Evolutionary conservation across 2,113 vertebrate species (phyloP).

Genomic region (Platysteira castanea): DNA sequence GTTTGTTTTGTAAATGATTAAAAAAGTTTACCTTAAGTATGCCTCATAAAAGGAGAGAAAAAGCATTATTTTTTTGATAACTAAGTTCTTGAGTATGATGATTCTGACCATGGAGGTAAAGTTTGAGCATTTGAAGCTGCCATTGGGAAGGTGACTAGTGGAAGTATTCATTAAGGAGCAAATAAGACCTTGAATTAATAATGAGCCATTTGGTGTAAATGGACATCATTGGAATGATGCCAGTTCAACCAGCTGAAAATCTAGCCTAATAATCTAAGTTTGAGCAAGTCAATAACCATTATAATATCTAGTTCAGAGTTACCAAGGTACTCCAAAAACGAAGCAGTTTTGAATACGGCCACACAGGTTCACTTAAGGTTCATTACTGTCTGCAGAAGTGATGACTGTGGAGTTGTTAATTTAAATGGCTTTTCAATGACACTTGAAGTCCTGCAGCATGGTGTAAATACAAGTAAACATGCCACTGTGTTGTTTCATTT

Average conservation of each 20-base stretch:
- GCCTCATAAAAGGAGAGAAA: background rate
- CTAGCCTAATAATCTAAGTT: slow-evolving; percentile 43
- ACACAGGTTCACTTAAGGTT: slow-evolving; percentile 33
- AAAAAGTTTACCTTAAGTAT: slow-evolving; percentile 6
- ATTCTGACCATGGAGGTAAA: background rate
- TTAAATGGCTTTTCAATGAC: slow-evolving; percentile 9
- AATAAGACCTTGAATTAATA: slow-evolving; percentile 62
- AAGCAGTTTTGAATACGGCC: background rate
- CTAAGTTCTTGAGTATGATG: background rate
- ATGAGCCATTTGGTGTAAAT: slow-evolving; percentile 53
- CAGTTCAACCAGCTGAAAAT: slow-evolving; percentile 53
- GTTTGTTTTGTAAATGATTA: slow-evolving; percentile 38
- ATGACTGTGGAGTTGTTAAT: slow-evolving; percentile 1
- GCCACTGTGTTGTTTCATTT: background rate
- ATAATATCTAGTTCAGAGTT: slow-evolving; percentile 27
- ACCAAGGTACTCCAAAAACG: background rate
- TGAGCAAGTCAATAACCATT: slow-evolving; percentile 39
- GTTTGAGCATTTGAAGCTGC: background rate
- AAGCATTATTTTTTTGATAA: background rate
- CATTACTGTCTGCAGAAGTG: slow-evolving; percentile 14
- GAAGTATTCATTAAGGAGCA: slow-evolving; percentile 47
- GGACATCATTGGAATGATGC: slow-evolving; percentile 3
- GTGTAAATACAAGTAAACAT: background rate
- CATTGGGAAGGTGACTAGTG: slow-evolving; percentile 6
- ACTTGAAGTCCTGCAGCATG: background rate